phyloP scores from a whole-genome alignment of 2,113 vertebrate species.

The Terrapene triunguis region DNA sequence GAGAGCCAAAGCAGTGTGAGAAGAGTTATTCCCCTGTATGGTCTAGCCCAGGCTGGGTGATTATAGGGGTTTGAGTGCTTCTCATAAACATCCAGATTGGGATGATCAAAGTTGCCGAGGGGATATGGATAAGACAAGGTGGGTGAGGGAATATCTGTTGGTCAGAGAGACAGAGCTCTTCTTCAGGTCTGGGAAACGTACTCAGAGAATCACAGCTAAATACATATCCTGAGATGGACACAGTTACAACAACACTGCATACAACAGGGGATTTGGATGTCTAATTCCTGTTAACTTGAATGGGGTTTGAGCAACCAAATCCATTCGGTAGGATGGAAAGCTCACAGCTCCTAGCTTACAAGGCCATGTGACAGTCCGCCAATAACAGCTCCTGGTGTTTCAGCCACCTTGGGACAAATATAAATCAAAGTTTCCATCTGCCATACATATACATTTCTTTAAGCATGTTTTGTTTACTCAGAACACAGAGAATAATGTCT shows the following conservation, averaged over 20 bases:
- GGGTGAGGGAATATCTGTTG: not conserved
- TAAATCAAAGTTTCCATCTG: not conserved
- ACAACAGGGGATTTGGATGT: constrained; percentile 37
- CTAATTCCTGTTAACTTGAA: constrained; percentile 56
- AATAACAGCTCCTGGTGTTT: not conserved
- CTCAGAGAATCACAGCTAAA: not conserved
- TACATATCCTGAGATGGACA: not conserved
- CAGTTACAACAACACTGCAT: not conserved
- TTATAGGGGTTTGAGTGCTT: constrained; percentile 3
- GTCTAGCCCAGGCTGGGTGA: rapidly evolving
- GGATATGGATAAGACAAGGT: constrained; percentile 29
- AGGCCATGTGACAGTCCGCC: not conserved
- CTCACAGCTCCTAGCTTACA: not conserved
- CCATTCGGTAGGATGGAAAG: not conserved
- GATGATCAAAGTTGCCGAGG: constrained; percentile 22
- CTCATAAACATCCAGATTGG: constrained; percentile 26
- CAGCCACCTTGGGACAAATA: not conserved
- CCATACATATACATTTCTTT: not conserved
- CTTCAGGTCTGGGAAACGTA: not conserved
- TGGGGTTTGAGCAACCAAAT: constrained; percentile 38
- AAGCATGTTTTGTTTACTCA: not conserved
- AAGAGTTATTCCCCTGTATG: rapidly evolving
- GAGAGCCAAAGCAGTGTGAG: not conserved
- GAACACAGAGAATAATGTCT: not conserved
- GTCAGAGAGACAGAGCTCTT: not conserved